These are phyloP conservation scores for Philopotamus ludificatus DNA, from an alignment of 1,140 invertebrate genomes.

Conservation along the genomic window DNA sequence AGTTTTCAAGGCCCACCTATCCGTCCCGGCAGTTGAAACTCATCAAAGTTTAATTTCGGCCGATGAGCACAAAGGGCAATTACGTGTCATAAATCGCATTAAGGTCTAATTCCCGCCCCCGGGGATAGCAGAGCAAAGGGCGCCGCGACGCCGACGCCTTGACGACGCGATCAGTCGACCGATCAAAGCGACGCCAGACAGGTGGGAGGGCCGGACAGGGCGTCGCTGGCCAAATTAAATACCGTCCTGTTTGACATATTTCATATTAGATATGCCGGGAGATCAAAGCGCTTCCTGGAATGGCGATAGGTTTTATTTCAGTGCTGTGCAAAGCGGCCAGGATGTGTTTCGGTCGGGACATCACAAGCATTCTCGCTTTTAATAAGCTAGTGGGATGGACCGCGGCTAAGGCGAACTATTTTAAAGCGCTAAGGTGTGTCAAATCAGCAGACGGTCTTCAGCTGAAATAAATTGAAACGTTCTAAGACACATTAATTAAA, in stretches of 20 bases:
- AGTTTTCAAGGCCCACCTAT: too few species aligned
- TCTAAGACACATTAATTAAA: too few species aligned
- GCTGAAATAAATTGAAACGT: too few species aligned
- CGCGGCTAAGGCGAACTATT: too few species aligned
- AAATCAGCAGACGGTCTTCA: too few species aligned
- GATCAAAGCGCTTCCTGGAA: constrained; percentile 1
- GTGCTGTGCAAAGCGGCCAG: too few species aligned
- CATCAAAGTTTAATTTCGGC: constrained; percentile 26
- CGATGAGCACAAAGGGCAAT: constrained; percentile 32
- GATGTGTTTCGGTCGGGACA: too few species aligned
- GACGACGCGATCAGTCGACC: not conserved
- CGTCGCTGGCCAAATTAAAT: constrained; percentile 19
- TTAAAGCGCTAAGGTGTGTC: too few species aligned
- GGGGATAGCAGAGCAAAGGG: not conserved
- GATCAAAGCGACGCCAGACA: constrained; percentile 16
- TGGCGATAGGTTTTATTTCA: constrained; percentile 6
- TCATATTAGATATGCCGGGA: constrained; percentile 17
- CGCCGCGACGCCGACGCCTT: not conserved
- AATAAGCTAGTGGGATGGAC: too few species aligned
- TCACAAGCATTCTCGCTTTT: too few species aligned
- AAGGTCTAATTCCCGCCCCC: constrained; percentile 22
- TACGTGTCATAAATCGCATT: constrained; percentile 33
- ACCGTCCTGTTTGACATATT: constrained; percentile 4
- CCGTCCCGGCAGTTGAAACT: not conserved
- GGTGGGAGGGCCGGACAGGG: not conserved